Conservation (phyloP, 2,797 vertebrate species). For the Chloroceryle inda region DNA sequence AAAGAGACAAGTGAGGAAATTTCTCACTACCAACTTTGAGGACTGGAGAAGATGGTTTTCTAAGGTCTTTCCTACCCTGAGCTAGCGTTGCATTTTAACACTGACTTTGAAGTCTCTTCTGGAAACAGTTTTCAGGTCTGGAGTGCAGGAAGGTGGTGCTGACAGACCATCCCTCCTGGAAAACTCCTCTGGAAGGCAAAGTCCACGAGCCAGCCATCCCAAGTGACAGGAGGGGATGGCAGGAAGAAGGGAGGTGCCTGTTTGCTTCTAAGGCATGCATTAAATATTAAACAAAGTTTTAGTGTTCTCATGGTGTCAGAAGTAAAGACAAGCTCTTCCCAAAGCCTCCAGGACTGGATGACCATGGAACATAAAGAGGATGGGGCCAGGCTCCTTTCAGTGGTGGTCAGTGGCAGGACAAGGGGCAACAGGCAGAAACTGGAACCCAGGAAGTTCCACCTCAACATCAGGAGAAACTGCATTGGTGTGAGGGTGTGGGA, state of each 20-base stretch:
- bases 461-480: not conserved
- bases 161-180: not conserved
- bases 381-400: not conserved
- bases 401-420: not conserved
- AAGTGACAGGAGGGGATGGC: not conserved
- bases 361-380: not conserved
- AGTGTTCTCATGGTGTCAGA: not conserved
- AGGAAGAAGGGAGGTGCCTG: not conserved
- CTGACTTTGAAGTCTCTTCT: not conserved
- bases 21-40: fast-evolving
- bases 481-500: not conserved
- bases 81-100: not conserved
- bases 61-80: not conserved
- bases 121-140: not conserved
- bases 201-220: fast-evolving
- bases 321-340: not conserved
- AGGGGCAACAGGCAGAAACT: not conserved
- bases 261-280: not conserved
- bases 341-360: not conserved
- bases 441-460: not conserved
- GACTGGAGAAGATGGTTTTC: not conserved
- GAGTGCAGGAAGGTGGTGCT: not conserved
- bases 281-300: constrained; percentile 19
- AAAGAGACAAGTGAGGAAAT: not conserved
- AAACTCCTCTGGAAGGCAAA: not conserved